phyloP scores from a whole-genome alignment of 2,888 invertebrate genomes.

The Plebejus anna region DNA sequence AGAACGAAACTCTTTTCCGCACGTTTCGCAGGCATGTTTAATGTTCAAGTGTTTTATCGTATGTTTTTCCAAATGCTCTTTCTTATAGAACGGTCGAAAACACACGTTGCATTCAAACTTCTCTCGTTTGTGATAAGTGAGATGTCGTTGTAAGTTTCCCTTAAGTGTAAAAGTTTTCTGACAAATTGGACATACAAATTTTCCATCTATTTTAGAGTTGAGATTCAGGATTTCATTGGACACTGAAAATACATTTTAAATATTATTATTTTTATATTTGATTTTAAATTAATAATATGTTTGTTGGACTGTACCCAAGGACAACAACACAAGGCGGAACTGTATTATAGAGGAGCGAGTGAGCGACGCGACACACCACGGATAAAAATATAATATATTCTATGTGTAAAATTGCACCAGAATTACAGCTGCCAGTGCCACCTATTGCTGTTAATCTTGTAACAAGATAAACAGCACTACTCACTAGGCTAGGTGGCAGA shows the following conservation, averaged over 20 bases:
- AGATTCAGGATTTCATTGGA: constrained; percentile 37
- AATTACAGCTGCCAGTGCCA: too few species aligned
- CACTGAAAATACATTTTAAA: constrained; percentile 33
- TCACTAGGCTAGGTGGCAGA: too few species aligned
- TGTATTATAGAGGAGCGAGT: too few species aligned
- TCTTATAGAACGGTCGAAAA: constrained; percentile 47
- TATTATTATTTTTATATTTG: too few species aligned
- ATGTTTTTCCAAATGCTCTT: constrained; percentile 37
- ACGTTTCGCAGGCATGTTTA: constrained; percentile 44
- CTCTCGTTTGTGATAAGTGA: constrained; percentile 38
- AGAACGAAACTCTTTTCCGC: constrained; percentile 48
- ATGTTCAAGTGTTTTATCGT: constrained; percentile 40
- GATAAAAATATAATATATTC: too few species aligned
- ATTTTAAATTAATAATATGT: too few species aligned
- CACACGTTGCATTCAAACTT: constrained; percentile 54
- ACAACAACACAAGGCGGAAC: too few species aligned
- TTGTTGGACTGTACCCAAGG: too few species aligned
- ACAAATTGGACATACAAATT: constrained; percentile 42
- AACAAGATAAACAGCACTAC: too few species aligned
- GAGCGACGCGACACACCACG: too few species aligned
- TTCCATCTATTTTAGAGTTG: constrained; percentile 36
- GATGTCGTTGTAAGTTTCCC: constrained; percentile 40
- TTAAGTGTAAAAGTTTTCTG: constrained; percentile 40
- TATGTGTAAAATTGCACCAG: too few species aligned
- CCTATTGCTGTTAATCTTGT: too few species aligned